phyloP scores from a whole-genome alignment of 2,888 invertebrate genomes.

The Syrista parreyssii region DNA sequence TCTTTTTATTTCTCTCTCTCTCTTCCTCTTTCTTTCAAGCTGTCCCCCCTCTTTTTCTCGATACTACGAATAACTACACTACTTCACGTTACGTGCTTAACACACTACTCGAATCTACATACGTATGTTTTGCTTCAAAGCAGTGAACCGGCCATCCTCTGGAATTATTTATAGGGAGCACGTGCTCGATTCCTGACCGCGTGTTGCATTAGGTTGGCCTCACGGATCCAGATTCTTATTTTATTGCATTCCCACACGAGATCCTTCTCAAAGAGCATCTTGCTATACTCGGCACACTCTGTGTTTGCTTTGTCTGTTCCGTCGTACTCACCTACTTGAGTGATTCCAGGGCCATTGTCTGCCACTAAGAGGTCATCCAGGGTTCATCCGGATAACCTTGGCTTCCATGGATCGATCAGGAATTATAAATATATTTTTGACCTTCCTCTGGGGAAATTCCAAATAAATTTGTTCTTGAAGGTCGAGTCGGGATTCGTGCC shows the following conservation, averaged over 20 bases:
- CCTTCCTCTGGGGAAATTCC: background rate
- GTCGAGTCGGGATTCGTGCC: background rate
- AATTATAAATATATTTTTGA: background rate
- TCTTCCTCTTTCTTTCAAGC: too few relatives aligned
- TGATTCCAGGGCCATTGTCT: background rate
- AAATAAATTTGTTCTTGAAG: background rate
- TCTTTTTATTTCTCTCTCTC: too few relatives aligned
- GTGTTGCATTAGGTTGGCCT: slow-evolving; percentile 36
- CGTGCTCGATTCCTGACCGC: slow-evolving; percentile 25
- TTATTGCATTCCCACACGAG: slow-evolving; percentile 13
- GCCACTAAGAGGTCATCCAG: background rate
- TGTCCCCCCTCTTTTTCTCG: background rate
- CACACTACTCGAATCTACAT: background rate
- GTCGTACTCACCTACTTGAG: background rate
- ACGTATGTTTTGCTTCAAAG: background rate
- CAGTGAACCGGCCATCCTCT: slow-evolving; percentile 7
- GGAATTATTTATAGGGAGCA: slow-evolving; percentile 46
- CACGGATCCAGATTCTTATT: slow-evolving; percentile 8
- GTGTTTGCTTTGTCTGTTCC: background rate
- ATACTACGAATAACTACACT: background rate
- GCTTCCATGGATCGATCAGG: background rate
- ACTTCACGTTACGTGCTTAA: background rate
- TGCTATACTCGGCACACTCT: background rate
- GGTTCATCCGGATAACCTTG: background rate
- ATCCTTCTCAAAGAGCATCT: background rate